Conservation (phyloP, 2,888 invertebrate genomes). For the Drepanosiphum platanoidis region DNA sequence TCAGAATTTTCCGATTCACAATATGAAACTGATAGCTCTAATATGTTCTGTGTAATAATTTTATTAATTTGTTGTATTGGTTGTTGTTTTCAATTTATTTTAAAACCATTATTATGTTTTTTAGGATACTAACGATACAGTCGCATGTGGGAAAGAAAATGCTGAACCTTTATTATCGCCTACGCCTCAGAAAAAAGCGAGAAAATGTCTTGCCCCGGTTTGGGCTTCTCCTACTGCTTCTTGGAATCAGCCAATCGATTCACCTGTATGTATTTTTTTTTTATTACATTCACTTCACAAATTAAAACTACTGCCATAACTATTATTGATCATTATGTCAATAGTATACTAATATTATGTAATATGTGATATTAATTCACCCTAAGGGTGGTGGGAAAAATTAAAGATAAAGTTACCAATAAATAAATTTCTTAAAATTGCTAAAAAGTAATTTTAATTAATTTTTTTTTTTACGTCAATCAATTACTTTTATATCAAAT, state of each 20-base stretch:
- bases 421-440: no score
- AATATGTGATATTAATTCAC: no score
- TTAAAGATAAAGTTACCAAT: no score
- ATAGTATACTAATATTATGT: no score
- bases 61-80: neutral
- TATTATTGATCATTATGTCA: neutral
- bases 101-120: neutral
- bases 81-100: neutral
- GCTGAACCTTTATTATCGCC: slow-evolving; percentile 70
- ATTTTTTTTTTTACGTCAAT: no score
- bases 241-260: slow-evolving; percentile 53
- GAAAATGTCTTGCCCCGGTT: slow-evolving; percentile 82
- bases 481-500: no score
- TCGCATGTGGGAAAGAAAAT: slow-evolving; percentile 74
- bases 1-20: slow-evolving; percentile 71
- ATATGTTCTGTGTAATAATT: slow-evolving; percentile 63
- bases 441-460: no score
- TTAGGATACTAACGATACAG: slow-evolving; percentile 51
- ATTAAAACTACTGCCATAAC: no score
- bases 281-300: no score
- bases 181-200: slow-evolving; percentile 74
- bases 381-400: no score
- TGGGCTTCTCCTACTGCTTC: slow-evolving; percentile 69
- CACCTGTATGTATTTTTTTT: slow-evolving; percentile 40
- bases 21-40: slow-evolving; percentile 68